A percentile compares a stretch with the other conserved stretches of the same genome.
Conservation (phyloP, 2,888 invertebrate species). For the Phortica magna region DNA sequence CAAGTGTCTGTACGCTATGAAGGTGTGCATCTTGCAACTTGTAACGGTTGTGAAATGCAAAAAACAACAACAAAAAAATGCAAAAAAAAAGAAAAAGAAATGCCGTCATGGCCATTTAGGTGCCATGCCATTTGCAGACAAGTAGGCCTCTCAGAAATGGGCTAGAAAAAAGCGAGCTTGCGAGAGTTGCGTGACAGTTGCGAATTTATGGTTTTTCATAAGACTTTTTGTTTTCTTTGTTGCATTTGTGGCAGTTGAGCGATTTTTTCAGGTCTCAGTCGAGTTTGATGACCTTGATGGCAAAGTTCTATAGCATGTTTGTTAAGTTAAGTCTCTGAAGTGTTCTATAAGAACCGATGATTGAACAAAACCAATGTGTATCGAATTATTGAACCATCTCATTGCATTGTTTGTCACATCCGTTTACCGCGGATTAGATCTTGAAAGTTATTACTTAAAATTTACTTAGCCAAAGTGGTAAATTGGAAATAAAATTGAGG, state of each 20-base stretch:
- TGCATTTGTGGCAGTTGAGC: background rate
- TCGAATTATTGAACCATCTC: too few relatives aligned
- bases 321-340: too few relatives aligned
- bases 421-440: too few relatives aligned
- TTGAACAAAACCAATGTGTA: too few relatives aligned
- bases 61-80: background rate
- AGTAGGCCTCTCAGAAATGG: background rate
- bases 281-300: background rate
- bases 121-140: constrained; percentile 68
- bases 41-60: constrained; percentile 27
- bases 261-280: background rate
- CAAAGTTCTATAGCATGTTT: too few relatives aligned
- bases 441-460: too few relatives aligned
- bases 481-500: too few relatives aligned
- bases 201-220: constrained; percentile 62
- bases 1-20: background rate
- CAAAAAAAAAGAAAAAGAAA: constrained; percentile 2
- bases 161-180: background rate
- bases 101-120: constrained; percentile 26
- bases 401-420: too few relatives aligned
- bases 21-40: background rate
- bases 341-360: too few relatives aligned
- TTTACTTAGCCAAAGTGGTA: too few relatives aligned
- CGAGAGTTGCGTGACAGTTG: constrained; percentile 64
- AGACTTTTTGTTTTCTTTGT: constrained; percentile 51